Base-by-base conservation (phyloP, 2,888 invertebrate genomes). In the Cheilosia vernalis region DNA sequence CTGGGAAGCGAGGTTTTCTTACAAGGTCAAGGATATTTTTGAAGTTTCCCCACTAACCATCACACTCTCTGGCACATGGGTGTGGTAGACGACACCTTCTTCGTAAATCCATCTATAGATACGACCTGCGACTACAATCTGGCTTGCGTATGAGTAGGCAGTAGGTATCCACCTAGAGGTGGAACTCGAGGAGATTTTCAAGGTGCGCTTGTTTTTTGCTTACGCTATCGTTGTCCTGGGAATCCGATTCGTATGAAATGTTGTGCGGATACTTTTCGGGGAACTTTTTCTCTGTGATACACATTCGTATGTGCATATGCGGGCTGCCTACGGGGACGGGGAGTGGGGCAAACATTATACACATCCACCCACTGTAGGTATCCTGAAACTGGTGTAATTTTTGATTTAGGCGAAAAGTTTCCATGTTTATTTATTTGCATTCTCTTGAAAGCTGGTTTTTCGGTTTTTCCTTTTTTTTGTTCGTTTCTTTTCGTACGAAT, bases 1-100 rank as follows among this genome's bases (percentile, higher is more conserved):
- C 61, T 73, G 72, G 37, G 56, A 83, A 70, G 55, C 69, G 60
- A 47, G 79, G 79, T 74, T 72, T 74, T 74, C 53, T 84, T 74
- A 79, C 84, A 84, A 84, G 84, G 84, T 84, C 84, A 84, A 84
- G 84, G 84, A 84, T 84, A 84, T 66, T 84, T 74, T 70, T 51
- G 24, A 37, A 70, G 79, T 74, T 76, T 69, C 79, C 70, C 74
- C 66, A 70, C 60, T 56, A 58, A 74, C 78, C 73, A 83, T 73
- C 33, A 67, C 78, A 58, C 19, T n/a, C 33, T 53, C 49, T 19
- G 7, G 47, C 47, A 64, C 69, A 78, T 78, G 77, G 69, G 77
- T 78, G 77, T 78, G 77, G 77, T 70, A n/a, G 44, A 30, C 10
- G 27, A 21, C n/a, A 9, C 60, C 55, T 27, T 10, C 51, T 5